Conservation (phyloP, 2,113 vertebrate genomes). For the Tragelaphus strepsiceros region DNA sequence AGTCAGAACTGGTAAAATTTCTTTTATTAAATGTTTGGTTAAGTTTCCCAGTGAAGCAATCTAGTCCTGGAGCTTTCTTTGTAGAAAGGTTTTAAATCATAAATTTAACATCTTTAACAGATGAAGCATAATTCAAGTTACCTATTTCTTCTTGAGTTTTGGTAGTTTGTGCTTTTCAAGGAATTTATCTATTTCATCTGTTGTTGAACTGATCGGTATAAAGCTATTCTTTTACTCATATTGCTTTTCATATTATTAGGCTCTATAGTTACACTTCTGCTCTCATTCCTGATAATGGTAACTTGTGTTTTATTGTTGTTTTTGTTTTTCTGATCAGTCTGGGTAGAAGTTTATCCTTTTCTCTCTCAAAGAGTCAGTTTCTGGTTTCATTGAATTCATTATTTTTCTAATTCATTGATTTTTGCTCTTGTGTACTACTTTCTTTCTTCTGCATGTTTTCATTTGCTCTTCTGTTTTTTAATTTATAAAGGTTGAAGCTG, state of each 20-base stretch:
- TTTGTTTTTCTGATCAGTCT: background rate
- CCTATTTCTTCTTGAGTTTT: background rate
- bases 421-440: background rate
- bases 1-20: background rate
- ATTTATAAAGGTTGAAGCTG: background rate
- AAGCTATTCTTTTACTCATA: background rate
- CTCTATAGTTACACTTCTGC: background rate
- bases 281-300: background rate
- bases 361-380: background rate
- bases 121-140: background rate
- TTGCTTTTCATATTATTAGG: background rate
- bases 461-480: background rate
- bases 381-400: background rate
- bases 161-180: background rate
- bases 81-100: background rate
- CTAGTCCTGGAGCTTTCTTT: background rate
- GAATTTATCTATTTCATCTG: background rate
- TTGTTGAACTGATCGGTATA: background rate
- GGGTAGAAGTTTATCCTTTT: background rate
- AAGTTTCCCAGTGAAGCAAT: background rate
- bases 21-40: background rate
- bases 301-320: background rate
- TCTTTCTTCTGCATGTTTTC: background rate
- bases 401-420: background rate
- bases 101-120: background rate